Evolutionary conservation across 2,888 invertebrate species (phyloP).

Genomic region (Hymenopus coronatus): DNA sequence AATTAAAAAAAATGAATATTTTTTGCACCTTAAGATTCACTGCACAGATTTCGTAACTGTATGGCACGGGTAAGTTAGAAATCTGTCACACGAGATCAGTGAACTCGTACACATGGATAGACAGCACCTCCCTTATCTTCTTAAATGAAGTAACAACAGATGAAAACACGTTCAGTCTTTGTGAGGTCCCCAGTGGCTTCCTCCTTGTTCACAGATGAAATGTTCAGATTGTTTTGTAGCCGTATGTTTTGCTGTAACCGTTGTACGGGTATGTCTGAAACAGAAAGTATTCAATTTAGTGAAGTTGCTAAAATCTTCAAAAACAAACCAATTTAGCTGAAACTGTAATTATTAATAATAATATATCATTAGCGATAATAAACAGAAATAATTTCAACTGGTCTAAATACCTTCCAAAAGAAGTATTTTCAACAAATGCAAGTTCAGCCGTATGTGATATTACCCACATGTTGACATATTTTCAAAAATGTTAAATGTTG

Average conservation of each 20-base stretch:
- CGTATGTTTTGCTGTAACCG: background rate
- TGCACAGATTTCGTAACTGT: background rate
- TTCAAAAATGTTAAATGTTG: too few relatives aligned
- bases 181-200: background rate
- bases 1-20: background rate
- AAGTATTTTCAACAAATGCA: too few relatives aligned
- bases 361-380: too few relatives aligned
- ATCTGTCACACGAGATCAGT: background rate
- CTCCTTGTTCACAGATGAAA: background rate
- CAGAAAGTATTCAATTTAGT: background rate
- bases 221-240: background rate
- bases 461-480: too few relatives aligned
- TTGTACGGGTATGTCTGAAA: background rate
- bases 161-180: background rate
- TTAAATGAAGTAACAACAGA: background rate
- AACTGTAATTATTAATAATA: too few relatives aligned
- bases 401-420: too few relatives aligned
- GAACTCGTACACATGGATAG: background rate
- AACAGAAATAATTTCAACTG: too few relatives aligned
- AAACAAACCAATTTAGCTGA: too few relatives aligned
- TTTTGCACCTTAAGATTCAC: background rate
- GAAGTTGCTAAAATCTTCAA: too few relatives aligned
- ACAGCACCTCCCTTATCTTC: background rate
- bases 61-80: background rate
- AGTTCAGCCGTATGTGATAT: too few relatives aligned